A percentile compares a stretch with the other conserved stretches of the same genome.
Evolutionary conservation across 2,113 vertebrate species (phyloP).

Genomic region (Neopipo cinnamomea): DNA sequence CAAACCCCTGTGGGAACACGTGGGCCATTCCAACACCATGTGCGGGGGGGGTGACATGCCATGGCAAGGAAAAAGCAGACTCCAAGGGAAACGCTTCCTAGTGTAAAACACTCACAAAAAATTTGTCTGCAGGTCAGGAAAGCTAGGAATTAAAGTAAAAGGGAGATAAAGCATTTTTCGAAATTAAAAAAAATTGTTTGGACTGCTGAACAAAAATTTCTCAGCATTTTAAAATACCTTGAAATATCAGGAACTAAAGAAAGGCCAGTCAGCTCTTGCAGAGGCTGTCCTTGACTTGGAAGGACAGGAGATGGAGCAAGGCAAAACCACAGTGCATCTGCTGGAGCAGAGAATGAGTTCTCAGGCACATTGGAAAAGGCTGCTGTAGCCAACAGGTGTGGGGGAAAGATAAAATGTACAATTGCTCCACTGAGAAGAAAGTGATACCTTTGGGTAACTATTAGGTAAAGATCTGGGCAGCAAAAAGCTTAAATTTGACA

Average conservation of each 20-base stretch:
- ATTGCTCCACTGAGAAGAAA: not conserved
- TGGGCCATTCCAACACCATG: too few species aligned
- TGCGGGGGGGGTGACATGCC: not conserved
- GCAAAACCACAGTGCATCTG: not conserved
- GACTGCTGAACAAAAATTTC: fast-evolving
- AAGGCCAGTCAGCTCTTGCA: not conserved
- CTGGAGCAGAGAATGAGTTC: not conserved
- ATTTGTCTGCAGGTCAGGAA: not conserved
- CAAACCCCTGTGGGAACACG: not conserved
- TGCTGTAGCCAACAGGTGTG: not conserved
- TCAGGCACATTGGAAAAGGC: fast-evolving
- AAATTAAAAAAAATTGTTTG: not conserved
- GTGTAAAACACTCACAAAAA: not conserved
- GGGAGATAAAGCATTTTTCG: not conserved
- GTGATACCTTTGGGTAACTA: not conserved
- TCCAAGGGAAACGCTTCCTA: not conserved
- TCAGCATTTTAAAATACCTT: not conserved
- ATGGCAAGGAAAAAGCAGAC: not conserved
- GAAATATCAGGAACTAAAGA: not conserved
- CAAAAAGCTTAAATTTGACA: not conserved
- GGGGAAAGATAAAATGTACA: not conserved
- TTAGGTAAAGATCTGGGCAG: not conserved
- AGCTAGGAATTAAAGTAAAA: not conserved
- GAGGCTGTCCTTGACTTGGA: not conserved
- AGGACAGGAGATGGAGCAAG: not conserved